phyloP scores from a whole-genome alignment of 2,888 invertebrate species.

The Escarpia spicata region DNA sequence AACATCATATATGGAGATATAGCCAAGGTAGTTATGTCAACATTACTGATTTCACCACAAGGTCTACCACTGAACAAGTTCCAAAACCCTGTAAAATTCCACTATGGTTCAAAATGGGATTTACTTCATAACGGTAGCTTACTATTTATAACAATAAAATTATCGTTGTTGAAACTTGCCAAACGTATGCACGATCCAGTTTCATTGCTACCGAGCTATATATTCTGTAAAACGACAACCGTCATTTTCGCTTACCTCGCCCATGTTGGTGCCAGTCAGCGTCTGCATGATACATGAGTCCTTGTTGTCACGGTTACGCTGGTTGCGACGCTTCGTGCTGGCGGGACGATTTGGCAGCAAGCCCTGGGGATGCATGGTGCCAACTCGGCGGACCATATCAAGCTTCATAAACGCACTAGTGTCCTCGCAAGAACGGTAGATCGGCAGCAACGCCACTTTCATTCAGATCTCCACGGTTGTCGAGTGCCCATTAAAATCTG shows the following conservation, averaged over 20 bases:
- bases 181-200: neutral
- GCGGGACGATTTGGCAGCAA: neutral
- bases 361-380: neutral
- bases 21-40: neutral
- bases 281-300: neutral
- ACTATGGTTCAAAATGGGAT: neutral
- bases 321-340: constrained; percentile 4
- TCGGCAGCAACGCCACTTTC: constrained; percentile 11
- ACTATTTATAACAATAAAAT: neutral
- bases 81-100: neutral
- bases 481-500: neutral
- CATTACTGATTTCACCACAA: neutral
- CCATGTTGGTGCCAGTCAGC: neutral
- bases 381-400: constrained; percentile 7
- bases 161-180: neutral
- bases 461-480: neutral
- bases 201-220: neutral
- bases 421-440: neutral
- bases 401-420: neutral
- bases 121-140: neutral
- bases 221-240: neutral
- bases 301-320: constrained; percentile 16
- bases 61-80: neutral
- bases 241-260: neutral
- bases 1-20: neutral